Evolutionary conservation across 1,140 invertebrate species (phyloP), one percentile per base, ranked within the genome.

Genomic region (Aleiodes sp.): DNA sequence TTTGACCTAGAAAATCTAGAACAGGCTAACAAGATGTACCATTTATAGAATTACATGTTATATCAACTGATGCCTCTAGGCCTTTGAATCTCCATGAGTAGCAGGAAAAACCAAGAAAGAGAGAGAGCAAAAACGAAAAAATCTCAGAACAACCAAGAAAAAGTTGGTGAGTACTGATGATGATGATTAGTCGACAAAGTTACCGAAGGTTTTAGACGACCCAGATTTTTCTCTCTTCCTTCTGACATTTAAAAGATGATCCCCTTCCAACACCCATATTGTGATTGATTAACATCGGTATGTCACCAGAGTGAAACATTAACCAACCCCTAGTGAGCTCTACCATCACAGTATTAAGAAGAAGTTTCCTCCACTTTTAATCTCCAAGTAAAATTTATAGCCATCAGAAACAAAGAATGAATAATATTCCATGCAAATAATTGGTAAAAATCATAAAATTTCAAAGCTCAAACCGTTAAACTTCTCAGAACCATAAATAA

Each of bases 281-380:
- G 65, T 67, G 52, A 67, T 67, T 67, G 65, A 67, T 67, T 67
- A 59, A 52, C n/a, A n/a, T n/a, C 14, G 31, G 33, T 59, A 16
- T 65, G 26, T 16, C 26, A 16, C 46, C 19, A 21, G 31, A n/a
- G 31, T 65, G 43, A 21, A n/a, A 65, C 52, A 46, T 57, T 14
- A 65, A 65, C 33, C 52, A 46, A 28, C 4, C 21, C 43, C 10
- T n/a, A 64, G 62, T n/a, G n/a, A n/a, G n/a, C n/a, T n/a, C n/a
- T n/a, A n/a, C n/a, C n/a, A n/a, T n/a, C n/a, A n/a, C n/a, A n/a
- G n/a, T n/a, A n/a, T n/a, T n/a, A n/a, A n/a, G n/a, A n/a, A n/a
- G n/a, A n/a, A n/a, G n/a, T n/a, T n/a, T n/a, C n/a, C n/a, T n/a
- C n/a, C n/a, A n/a, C n/a, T n/a, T n/a, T n/a, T n/a, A n/a, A n/a